A percentile compares a stretch with the other conserved stretches of the same genome.
Evolutionary conservation across 2,797 vertebrate genomes (phyloP).

Genomic region (Manis crassicaudata): DNA sequence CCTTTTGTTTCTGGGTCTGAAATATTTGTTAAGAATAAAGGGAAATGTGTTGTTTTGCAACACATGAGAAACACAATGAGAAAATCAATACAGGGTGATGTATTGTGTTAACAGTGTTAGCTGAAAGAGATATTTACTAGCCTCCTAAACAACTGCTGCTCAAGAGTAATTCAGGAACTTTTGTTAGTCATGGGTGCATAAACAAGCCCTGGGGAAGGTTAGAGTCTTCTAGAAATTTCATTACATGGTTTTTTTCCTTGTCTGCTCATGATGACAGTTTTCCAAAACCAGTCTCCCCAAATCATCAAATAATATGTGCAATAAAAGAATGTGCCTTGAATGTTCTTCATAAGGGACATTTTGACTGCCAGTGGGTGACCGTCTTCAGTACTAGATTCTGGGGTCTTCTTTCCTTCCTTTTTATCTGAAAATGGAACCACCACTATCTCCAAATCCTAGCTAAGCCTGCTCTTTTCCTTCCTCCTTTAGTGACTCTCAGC

Average conservation of each 20-base stretch:
- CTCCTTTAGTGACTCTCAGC: not conserved
- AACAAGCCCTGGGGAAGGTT: not conserved
- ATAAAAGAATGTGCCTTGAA: not conserved
- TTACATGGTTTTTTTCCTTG: not conserved
- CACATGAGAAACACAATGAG: too few relatives aligned
- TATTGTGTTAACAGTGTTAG: not conserved
- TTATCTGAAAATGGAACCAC: not conserved
- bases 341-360: not conserved
- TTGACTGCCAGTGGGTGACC: fast-evolving
- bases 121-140: not conserved
- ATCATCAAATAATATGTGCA: not conserved
- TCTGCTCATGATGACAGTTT: not conserved
- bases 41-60: not conserved
- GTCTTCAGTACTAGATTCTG: not conserved
- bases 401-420: not conserved
- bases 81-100: not conserved
- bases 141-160: not conserved
- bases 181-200: not conserved
- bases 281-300: not conserved
- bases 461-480: not conserved
- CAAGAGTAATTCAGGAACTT: not conserved
- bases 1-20: not conserved
- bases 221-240: not conserved
- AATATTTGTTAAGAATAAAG: not conserved
- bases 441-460: not conserved